Evolutionary conservation across 2,113 vertebrate genomes (phyloP).

Genomic region (Oostethus manadensis): DNA sequence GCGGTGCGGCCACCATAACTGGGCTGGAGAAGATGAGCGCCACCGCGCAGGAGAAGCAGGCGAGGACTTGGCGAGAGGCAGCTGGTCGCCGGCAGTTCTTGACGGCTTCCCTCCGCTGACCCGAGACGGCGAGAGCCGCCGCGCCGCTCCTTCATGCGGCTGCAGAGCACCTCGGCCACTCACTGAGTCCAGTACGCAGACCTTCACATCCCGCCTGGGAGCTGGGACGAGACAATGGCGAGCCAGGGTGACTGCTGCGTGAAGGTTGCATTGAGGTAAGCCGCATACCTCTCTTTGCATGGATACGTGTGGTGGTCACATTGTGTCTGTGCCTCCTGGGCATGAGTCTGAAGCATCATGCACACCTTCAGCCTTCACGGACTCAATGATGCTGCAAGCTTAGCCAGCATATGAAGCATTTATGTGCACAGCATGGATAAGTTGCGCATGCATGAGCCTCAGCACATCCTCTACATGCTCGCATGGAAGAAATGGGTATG

Average conservation of each 20-base stretch:
- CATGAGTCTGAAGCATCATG: constrained; percentile 19
- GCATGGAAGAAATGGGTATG: constrained; percentile 7
- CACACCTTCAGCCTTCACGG: constrained; percentile 8
- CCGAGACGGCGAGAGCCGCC: constrained; percentile 29
- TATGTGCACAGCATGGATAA: constrained; percentile 34
- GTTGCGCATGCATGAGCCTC: constrained; percentile 21
- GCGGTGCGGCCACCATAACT: constrained; percentile 27
- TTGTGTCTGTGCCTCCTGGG: constrained; percentile 43
- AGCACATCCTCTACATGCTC: constrained; percentile 5
- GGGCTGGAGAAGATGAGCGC: constrained; percentile 42
- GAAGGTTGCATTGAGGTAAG: constrained; percentile 78
- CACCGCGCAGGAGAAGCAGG: constrained; percentile 23
- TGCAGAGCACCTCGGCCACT: constrained; percentile 8
- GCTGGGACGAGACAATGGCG: constrained; percentile 61
- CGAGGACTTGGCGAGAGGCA: constrained; percentile 33
- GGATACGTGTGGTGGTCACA: constrained; percentile 24
- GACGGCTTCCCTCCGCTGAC: constrained; percentile 55
- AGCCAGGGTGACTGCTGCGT: constrained; percentile 72
- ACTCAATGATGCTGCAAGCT: background rate
- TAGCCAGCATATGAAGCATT: background rate
- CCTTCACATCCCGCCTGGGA: constrained; percentile 5
- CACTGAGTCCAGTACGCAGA: constrained; percentile 6
- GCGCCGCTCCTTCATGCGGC: constrained; percentile 8
- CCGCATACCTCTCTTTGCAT: constrained; percentile 24
- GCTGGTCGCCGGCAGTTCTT: constrained; percentile 51